Evolutionary conservation across 2,797 vertebrate species (phyloP), one percentile per base, ranked within the genome.

Genomic region (Lophotriccus pileatus): DNA sequence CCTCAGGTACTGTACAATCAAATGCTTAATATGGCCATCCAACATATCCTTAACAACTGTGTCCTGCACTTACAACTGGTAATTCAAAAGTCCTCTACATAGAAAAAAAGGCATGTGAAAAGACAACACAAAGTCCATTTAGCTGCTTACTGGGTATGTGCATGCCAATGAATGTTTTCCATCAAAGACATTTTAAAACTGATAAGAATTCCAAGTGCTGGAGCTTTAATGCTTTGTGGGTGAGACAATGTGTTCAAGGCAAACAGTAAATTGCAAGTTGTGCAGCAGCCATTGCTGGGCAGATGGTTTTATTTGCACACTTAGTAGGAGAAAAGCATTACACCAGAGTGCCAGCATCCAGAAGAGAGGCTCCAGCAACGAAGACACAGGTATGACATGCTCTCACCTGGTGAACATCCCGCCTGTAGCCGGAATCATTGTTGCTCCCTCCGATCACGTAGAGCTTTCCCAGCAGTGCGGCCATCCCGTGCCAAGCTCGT

Each of bases 381-480:
- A 32, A 44, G 72, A 7, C 53, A 13, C 5, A 41, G 56, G 44
- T 14, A 43, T 52, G 49, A 23, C 28, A 2, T 3, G 62, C 11
- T 58, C 96, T 97, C 68, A 98, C 98, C 98, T 98, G 97, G 82
- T 98, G 98, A 87, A 99, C 98, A 7, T 99, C 99, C 23, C 98
- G 98, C 24, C 99, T 98, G 94, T 98, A 98, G 49, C 98, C 98
- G 1, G 98, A 98, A 24, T 99, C 98, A 1, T 99, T 98, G 88
- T 99, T 99, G 97, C 99, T 99, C 43, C 99, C 99, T 6, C 99
- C 99, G 0, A 99, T 98, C 53, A 99, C 98, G 7, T 99, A 99
- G 46, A 98, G 89, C 20, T 98, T 98, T 10, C 98, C 98, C 4
- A 98, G 97, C 22, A 98, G 95, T 0, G 98, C 98, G 1, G 99